Percentiles rank a stretch among this genome's conserved stretches.
These are phyloP conservation scores for Pipistrellus pygmaeus DNA, from an alignment of 2,797 vertebrate species.

Conservation along the genomic window DNA sequence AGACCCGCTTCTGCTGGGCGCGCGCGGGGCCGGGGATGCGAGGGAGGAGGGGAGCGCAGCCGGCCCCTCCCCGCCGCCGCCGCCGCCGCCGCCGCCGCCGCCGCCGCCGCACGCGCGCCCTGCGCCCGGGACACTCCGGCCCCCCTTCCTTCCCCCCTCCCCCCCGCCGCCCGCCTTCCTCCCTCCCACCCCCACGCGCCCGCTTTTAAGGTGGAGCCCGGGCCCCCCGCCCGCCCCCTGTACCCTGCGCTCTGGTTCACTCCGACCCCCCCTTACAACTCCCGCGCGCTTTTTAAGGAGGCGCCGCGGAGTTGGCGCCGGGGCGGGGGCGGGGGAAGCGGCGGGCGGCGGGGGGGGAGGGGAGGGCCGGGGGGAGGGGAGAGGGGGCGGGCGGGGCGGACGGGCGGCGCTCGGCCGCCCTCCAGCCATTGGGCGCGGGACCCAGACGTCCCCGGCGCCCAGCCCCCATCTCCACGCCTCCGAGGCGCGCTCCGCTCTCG, in stretches of 20 bases:
- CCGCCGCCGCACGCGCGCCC: constrained; percentile 83
- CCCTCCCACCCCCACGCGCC: constrained; percentile 80
- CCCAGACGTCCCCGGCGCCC: constrained; percentile 82
- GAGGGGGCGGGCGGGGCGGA: constrained; percentile 73
- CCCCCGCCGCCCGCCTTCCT: constrained; percentile 76
- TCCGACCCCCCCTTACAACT: constrained; percentile 79
- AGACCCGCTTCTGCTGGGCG: constrained; percentile 82
- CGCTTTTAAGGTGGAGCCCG: constrained; percentile 81
- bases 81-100: constrained; percentile 82
- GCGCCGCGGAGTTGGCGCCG: constrained; percentile 81
- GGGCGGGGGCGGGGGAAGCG: constrained; percentile 77
- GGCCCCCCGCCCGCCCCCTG: constrained; percentile 75
- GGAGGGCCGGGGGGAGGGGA: constrained; percentile 61
- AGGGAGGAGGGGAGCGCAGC: constrained; percentile 83
- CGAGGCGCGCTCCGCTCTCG: constrained; percentile 70
- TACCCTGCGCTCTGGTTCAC: constrained; percentile 72
- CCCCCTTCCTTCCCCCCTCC: constrained; percentile 78
- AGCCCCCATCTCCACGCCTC: constrained; percentile 76
- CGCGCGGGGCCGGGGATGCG: constrained; percentile 83
- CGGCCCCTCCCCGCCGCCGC: constrained; percentile 81
- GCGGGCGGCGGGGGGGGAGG: constrained; percentile 68
- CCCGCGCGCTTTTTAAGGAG: constrained; percentile 83
- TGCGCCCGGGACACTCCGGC: constrained; percentile 80
- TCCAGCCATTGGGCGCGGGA: constrained; percentile 82
- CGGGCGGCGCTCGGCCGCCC: constrained; percentile 77